These are phyloP conservation scores for Scaptomyza pallida DNA, from an alignment of 1,140 invertebrate species.

Conservation along the genomic window DNA sequence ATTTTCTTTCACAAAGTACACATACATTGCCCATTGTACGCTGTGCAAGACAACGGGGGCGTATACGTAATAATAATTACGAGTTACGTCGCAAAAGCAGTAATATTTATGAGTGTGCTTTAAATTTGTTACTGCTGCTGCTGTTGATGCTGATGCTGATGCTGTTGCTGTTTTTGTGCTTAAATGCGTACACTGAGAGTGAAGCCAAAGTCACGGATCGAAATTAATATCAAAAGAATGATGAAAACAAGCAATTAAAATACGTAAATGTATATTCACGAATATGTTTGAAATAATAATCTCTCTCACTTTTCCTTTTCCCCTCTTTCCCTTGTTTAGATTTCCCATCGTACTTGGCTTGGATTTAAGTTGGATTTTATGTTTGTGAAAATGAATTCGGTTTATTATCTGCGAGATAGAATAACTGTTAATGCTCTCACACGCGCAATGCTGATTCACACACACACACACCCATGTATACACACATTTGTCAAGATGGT, in stretches of 20 bases:
- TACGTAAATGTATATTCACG: too few relatives aligned
- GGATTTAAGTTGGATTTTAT: too few relatives aligned
- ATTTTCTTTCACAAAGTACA: too few relatives aligned
- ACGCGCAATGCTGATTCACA: constrained; percentile 25
- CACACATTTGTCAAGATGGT: constrained; percentile 41
- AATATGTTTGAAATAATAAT: too few relatives aligned
- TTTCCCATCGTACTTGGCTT: too few relatives aligned
- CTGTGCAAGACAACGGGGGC: constrained; percentile 28
- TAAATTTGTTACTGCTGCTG: constrained; percentile 20
- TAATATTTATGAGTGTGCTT: constrained; percentile 58
- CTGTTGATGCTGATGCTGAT: too few relatives aligned
- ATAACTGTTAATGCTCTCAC: constrained; percentile 28
- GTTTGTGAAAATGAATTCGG: constrained; percentile 11
- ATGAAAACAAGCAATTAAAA: too few relatives aligned
- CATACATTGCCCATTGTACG: constrained; percentile 10
- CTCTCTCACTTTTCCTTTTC: too few relatives aligned
- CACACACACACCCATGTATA: constrained; percentile 27
- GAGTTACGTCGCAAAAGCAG: constrained; percentile 42
- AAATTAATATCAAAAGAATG: too few relatives aligned
- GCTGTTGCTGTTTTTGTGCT: neutral
- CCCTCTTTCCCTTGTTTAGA: too few relatives aligned
- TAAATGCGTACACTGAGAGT: neutral
- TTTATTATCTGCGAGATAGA: constrained; percentile 32
- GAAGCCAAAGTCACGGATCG: too few relatives aligned
- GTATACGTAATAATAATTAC: constrained; percentile 80